Conservation (phyloP, 1,140 invertebrate species). For the Dryas iulia region DNA sequence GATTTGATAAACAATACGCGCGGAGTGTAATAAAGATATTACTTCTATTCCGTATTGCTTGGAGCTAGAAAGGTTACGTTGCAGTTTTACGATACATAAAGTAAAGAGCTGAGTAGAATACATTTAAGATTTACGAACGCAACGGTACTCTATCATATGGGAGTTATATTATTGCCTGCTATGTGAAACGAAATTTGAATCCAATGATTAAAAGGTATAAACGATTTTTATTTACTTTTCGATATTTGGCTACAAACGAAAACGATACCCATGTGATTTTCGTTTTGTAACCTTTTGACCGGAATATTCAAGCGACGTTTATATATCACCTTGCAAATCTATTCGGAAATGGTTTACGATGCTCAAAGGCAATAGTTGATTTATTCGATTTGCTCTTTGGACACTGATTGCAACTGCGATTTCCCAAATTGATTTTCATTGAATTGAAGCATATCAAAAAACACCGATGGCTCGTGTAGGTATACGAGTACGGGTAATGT, state of each 20-base stretch:
- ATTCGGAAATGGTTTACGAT: slow-evolving; percentile 50
- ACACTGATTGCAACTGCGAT: slow-evolving; percentile 59
- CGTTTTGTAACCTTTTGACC: slow-evolving; percentile 4
- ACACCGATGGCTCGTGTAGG: background rate
- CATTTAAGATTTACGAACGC: slow-evolving; percentile 31
- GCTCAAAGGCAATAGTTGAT: slow-evolving; percentile 64
- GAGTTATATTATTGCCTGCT: slow-evolving; percentile 8
- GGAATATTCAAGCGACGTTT: slow-evolving; percentile 38
- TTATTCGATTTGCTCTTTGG: slow-evolving; percentile 46
- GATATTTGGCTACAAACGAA: background rate
- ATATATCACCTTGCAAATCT: slow-evolving; percentile 47
- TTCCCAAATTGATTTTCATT: slow-evolving; percentile 39
- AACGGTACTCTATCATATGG: slow-evolving; percentile 11
- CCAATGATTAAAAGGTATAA: background rate
- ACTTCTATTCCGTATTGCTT: slow-evolving; percentile 39
- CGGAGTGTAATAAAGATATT: slow-evolving; percentile 49
- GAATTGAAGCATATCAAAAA: background rate
- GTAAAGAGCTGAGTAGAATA: slow-evolving; percentile 41
- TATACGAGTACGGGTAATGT: background rate
- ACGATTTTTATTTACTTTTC: background rate
- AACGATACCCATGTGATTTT: background rate
- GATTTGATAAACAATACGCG: slow-evolving; percentile 44
- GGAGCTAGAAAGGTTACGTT: slow-evolving; percentile 32
- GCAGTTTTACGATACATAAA: slow-evolving; percentile 58
- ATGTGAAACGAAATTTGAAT: background rate